phyloP scores from a whole-genome alignment of 2,888 invertebrate genomes.

The Phengaris arion region DNA sequence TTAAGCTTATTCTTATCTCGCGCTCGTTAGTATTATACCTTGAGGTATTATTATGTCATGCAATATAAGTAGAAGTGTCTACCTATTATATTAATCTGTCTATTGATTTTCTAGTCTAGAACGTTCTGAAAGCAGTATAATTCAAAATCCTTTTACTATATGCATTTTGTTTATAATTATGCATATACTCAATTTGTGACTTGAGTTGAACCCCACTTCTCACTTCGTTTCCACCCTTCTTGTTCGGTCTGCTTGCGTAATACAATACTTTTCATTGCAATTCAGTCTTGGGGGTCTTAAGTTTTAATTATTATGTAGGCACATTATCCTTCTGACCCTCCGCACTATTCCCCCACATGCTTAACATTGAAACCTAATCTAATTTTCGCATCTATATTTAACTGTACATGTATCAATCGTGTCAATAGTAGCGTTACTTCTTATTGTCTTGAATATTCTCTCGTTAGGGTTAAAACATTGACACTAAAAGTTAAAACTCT shows the following conservation, averaged over 20 bases:
- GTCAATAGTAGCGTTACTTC: not conserved
- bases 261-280: constrained; percentile 20
- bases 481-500: constrained; percentile 18
- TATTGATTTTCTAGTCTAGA: not conserved
- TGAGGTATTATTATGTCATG: not conserved
- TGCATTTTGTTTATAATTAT: not conserved
- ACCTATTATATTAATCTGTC: not conserved
- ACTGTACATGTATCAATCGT: not conserved
- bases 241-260: constrained; percentile 13
- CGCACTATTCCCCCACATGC: not conserved
- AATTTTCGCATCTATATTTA: not conserved
- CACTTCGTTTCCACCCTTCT: constrained; percentile 14
- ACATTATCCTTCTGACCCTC: constrained; percentile 20
- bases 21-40: not conserved
- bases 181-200: not conserved
- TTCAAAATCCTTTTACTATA: not conserved
- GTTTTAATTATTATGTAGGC: constrained; percentile 20
- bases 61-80: not conserved
- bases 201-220: not conserved
- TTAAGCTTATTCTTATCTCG: not conserved
- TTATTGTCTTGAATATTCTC: not conserved
- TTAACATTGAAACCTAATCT: constrained; percentile 17
- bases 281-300: constrained; percentile 11
- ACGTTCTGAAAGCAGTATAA: not conserved
- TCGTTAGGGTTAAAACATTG: constrained; percentile 7